These are phyloP conservation scores for Malachius bipustulatus DNA, from an alignment of 2,888 invertebrate species.

Conservation along the genomic window DNA sequence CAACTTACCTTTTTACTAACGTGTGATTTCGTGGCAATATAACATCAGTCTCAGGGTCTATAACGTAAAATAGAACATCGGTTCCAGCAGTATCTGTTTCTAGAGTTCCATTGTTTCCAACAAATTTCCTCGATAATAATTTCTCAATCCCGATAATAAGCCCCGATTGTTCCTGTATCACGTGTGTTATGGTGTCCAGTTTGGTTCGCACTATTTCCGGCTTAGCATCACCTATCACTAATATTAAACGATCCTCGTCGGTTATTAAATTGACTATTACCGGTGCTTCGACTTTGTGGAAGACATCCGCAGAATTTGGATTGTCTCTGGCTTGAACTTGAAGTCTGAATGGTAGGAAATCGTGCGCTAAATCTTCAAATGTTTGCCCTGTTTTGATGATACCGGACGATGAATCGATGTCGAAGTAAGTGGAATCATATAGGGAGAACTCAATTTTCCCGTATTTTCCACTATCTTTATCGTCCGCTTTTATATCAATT, in stretches of 20 bases:
- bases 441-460: slow-evolving; percentile 63
- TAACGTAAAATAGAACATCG: slow-evolving; percentile 77
- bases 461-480: slow-evolving; percentile 73
- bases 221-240: slow-evolving; percentile 63
- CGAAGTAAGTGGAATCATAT: slow-evolving; percentile 50
- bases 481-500: slow-evolving; percentile 72
- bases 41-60: slow-evolving; percentile 65
- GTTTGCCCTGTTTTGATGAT: slow-evolving; percentile 62
- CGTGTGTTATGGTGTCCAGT: slow-evolving; percentile 44
- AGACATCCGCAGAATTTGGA: slow-evolving; percentile 50
- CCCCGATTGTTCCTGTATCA: slow-evolving; percentile 61
- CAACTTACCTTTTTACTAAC: slow-evolving; percentile 53
- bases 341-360: slow-evolving; percentile 60
- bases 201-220: slow-evolving; percentile 53
- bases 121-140: slow-evolving; percentile 62
- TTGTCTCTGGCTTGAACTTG: slow-evolving; percentile 64
- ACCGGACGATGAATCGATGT: slow-evolving; percentile 61
- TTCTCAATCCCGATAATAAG: slow-evolving; percentile 72
- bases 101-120: slow-evolving; percentile 63
- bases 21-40: slow-evolving; percentile 63
- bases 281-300: slow-evolving; percentile 49
- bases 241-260: slow-evolving; percentile 62
- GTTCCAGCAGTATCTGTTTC: slow-evolving; percentile 60
- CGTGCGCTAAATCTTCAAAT: slow-evolving; percentile 53
- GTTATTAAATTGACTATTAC: slow-evolving; percentile 69